These are phyloP conservation scores for Teleiodes luculella DNA, from an alignment of 2,888 invertebrate species.

Conservation along the genomic window DNA sequence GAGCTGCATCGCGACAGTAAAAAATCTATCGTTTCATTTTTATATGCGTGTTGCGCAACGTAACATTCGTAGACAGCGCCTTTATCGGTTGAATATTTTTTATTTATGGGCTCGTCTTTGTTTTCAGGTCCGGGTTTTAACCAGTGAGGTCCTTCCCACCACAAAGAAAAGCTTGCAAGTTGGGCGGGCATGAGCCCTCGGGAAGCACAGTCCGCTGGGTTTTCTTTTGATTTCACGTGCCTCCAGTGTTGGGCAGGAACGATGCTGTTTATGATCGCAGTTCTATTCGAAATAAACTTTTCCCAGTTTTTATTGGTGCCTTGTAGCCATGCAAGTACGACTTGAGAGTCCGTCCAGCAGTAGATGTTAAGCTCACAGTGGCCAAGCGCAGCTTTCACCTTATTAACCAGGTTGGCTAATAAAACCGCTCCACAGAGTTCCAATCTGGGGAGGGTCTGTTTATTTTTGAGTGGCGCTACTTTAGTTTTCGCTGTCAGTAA, in stretches of 20 bases:
- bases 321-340: not conserved
- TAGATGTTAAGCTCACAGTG: not conserved
- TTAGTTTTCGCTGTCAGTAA: constrained; percentile 19
- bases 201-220: not conserved
- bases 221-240: not conserved
- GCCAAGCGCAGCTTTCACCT: not conserved
- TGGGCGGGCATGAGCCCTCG: no score
- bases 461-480: not conserved
- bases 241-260: not conserved
- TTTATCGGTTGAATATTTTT: not conserved
- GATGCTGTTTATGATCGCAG: not conserved
- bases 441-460: not conserved
- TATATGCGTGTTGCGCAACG: no score
- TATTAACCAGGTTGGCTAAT: not conserved
- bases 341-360: constrained; percentile 10
- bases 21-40: no score
- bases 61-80: not conserved
- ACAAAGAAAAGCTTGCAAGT: not conserved
- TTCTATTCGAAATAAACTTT: not conserved
- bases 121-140: not conserved
- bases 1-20: not conserved
- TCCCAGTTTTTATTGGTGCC: not conserved
- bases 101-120: no score
- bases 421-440: not conserved
- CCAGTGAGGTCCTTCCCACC: constrained; percentile 7